These are phyloP conservation scores for Gymnocheta viridis DNA, from an alignment of 2,888 invertebrate genomes.

Conservation along the genomic window DNA sequence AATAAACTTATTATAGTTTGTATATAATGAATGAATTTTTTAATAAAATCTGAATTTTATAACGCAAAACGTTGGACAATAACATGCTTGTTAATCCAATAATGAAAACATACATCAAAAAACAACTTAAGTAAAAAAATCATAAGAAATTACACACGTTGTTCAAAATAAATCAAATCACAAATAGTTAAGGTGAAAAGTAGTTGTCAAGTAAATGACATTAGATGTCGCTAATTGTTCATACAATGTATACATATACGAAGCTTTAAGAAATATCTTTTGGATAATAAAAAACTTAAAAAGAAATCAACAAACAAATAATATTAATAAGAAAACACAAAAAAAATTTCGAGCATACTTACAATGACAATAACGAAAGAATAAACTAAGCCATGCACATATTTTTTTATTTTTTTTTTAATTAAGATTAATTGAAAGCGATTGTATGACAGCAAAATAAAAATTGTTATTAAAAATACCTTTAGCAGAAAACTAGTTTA, in stretches of 20 bases:
- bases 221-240: slow-evolving; percentile 62
- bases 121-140: neutral
- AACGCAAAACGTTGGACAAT: slow-evolving; percentile 40
- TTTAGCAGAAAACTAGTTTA: slow-evolving; percentile 42
- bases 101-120: slow-evolving; percentile 43
- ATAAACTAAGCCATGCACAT: neutral
- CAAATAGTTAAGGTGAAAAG: slow-evolving; percentile 66
- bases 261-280: slow-evolving; percentile 4
- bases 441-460: slow-evolving; percentile 63
- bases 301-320: slow-evolving; percentile 49
- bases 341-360: neutral
- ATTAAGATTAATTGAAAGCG: slow-evolving; percentile 71
- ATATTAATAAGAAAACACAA: slow-evolving; percentile 25
- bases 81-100: slow-evolving; percentile 60
- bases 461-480: slow-evolving; percentile 9
- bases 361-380: slow-evolving; percentile 27
- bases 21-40: slow-evolving; percentile 51
- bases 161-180: slow-evolving; percentile 63
- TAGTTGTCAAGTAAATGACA: slow-evolving; percentile 68
- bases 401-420: slow-evolving; percentile 63
- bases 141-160: slow-evolving; percentile 19
- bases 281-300: slow-evolving; percentile 44
- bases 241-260: neutral
- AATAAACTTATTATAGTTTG: neutral
- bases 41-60: neutral